Base-by-base conservation (phyloP, 1,140 invertebrate genomes). In the Sitophilus oryzae region DNA sequence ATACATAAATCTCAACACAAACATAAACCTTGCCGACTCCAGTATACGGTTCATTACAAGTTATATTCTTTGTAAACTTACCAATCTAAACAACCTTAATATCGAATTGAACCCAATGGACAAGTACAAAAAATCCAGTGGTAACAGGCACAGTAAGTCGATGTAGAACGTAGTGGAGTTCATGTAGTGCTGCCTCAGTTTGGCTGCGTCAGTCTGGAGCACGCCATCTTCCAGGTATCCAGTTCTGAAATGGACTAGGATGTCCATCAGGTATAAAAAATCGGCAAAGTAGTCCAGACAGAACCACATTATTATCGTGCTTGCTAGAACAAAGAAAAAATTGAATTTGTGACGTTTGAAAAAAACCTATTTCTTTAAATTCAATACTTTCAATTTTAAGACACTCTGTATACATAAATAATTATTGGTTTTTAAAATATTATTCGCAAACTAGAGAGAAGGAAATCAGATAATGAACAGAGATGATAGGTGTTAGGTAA, bases 161-260 rank as follows among this genome's bases (percentile, higher is more conserved):
- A 98, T 93, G 80, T 99, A 98, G 79, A 98, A 98, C 40, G 89
- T 93, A 46, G 94, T 98, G 60, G 93, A 95, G 79, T 98, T 98
- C 87, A 96, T 96, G 74, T 99, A 98, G 74, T 98, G 93, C 63
- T 93, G 88, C 45, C 94, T 82, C 52, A 98, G 75, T 74, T 96
- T 96, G 2, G 83, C 83, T 18, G 91, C 82, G 74, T 98, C 93
- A 21, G 94, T 98, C 74, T 98, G 95, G 52, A 98, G 77, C 16
- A 98, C 95, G 46, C 93, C 93, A 72, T 96, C 93, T 74, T 96
- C 92, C 56, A 96, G 76, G 70, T 96, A 98, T 37, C 95, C 95
- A 43, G 93, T 98, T 56, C 95, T 84, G 76, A 99, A 96, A 76
- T 97, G 93, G 76, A 98, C 95, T 60, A 91, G 81, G 69, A 99